Evolutionary conservation across 2,888 invertebrate species (phyloP).

Genomic region (Flexamia atlantica): DNA sequence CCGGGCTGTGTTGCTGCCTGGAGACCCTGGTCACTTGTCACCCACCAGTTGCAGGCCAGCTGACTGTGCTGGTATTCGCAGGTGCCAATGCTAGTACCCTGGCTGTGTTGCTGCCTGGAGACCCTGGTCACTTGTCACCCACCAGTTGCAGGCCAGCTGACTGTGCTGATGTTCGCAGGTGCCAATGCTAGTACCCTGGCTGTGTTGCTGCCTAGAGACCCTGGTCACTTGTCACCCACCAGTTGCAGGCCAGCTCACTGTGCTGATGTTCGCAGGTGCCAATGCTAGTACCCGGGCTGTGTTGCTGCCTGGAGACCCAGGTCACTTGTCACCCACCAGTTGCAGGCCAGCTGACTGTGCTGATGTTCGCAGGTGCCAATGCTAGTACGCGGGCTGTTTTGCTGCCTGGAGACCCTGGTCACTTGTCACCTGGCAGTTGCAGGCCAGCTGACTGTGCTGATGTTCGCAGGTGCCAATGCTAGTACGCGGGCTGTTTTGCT

Average conservation of each 20-base stretch:
- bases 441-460: constrained; percentile 81
- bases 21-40: constrained; percentile 81
- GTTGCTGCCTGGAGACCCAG: constrained; percentile 83
- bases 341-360: constrained; percentile 80
- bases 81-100: constrained; percentile 85
- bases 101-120: constrained; percentile 82
- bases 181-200: constrained; percentile 83
- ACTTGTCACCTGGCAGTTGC: constrained; percentile 77
- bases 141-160: neutral
- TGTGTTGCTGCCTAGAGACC: too few species aligned
- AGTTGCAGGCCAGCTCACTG: constrained; percentile 79
- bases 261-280: constrained; percentile 81
- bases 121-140: constrained; percentile 79
- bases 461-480: constrained; percentile 83
- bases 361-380: constrained; percentile 86
- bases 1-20: constrained; percentile 83
- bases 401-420: constrained; percentile 83
- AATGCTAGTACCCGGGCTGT: constrained; percentile 84
- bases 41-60: constrained; percentile 77
- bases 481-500: constrained; percentile 83
- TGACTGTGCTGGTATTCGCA: constrained; percentile 82
- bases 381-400: constrained; percentile 83
- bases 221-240: constrained; percentile 75
- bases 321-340: constrained; percentile 78
- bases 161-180: constrained; percentile 76